Conservation (phyloP, 2,113 vertebrate species). For the Balaeniceps rex region DNA sequence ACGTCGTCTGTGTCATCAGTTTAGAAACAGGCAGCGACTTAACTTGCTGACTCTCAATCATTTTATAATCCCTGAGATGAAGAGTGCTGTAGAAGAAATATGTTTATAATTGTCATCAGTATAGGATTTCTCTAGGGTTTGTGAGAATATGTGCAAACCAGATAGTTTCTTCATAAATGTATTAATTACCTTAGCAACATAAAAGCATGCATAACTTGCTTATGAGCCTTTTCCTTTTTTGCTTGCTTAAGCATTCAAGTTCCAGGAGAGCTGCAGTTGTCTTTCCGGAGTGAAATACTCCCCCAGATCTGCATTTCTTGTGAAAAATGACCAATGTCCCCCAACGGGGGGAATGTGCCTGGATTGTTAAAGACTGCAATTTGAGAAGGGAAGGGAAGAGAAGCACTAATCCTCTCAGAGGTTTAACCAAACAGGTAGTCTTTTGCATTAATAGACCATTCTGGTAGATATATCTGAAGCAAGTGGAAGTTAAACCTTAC, state of each 20-base stretch:
- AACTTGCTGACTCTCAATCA: not conserved
- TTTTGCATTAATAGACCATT: not conserved
- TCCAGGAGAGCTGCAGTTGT: not conserved
- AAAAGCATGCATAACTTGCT: not conserved
- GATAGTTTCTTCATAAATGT: not conserved
- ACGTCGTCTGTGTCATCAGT: rapidly evolving
- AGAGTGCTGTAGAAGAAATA: not conserved
- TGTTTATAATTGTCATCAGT: not conserved
- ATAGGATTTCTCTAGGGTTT: not conserved
- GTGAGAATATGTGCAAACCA: not conserved
- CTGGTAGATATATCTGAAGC: not conserved
- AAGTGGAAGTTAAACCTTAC: not conserved
- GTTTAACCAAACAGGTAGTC: not conserved
- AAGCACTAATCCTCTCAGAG: not conserved
- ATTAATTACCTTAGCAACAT: not conserved
- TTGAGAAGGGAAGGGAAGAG: not conserved
- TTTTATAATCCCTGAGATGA: not conserved
- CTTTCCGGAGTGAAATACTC: not conserved
- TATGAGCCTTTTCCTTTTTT: not conserved
- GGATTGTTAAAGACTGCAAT: not conserved
- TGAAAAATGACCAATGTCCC: not conserved
- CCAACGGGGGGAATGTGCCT: not conserved
- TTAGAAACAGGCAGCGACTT: not conserved
- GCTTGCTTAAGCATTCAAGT: not conserved
- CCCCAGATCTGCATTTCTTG: not conserved